Evolutionary conservation across 2,888 invertebrate species (phyloP), one percentile per base, ranked within the genome.

Genomic region (Spatulosminthurus flaviceps): DNA sequence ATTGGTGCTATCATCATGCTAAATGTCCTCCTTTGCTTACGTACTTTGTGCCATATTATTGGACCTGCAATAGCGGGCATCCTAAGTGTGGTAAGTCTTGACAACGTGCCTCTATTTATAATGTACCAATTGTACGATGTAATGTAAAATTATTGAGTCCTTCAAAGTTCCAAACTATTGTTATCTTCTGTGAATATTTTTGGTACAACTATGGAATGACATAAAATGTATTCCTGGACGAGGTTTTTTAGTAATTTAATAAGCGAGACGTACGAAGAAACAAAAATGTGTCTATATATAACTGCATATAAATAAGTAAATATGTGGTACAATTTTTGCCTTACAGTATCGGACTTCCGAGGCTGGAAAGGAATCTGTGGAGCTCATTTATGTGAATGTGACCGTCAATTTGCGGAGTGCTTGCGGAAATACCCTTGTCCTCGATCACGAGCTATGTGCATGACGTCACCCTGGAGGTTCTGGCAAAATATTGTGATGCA

Each of bases 21-120:
- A 92, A 92, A 86, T 95, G 95, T 86, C 93, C 93, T 2, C 91
- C 93, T 87, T 93, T 92, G 88, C 90, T 94, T 22, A 93, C 94
- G 80, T 96, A 96, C 89, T 92, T 95, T 86, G 92, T 94, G 83
- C 95, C 95, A 1, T 96, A 95, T 87, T 91, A 93, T 85, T 96
- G 95, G 95, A 93, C 92, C 86, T 96, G 96, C 87, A 92, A 92
- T 87, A 90, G 90, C 13, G 92, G 93, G 0, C 90, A 91, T 86
- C 94, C 95, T 0, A 89, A 93, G 43, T 96, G 95, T 87, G 92
- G 94, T 89, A 88, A 90, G 86, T 34, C 9, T 67, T 67, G 5
- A 4, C 67, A 5, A 9, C 7, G 21, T 67, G 2, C 24, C 13
- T 16, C 11, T 7, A 34, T 5, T 26, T 22, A n/a, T n/a, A n/a